Conservation (phyloP, 2,888 invertebrate genomes). For the Trypoxylon attenuatum region DNA sequence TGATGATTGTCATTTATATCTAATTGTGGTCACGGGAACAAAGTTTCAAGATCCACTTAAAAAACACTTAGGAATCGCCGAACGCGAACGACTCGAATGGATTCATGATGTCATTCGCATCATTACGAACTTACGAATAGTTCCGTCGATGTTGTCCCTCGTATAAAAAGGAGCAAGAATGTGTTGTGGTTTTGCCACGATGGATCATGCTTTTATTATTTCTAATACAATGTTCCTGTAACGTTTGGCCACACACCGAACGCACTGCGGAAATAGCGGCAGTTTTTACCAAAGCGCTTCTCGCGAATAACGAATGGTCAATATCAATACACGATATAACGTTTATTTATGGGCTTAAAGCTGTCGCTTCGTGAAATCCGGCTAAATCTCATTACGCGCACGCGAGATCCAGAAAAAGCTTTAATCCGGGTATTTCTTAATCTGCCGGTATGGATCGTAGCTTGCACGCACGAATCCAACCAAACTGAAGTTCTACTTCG, state of each 20-base stretch:
- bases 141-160: slow-evolving; percentile 8
- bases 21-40: slow-evolving; percentile 6
- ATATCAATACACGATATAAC: background rate
- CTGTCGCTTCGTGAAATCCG: background rate
- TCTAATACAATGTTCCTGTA: too few relatives aligned
- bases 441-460: background rate
- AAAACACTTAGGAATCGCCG: slow-evolving; percentile 17
- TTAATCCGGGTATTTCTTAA: background rate
- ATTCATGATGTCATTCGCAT: slow-evolving; percentile 21
- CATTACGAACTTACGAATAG: background rate
- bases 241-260: too few relatives aligned
- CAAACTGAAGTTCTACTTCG: too few relatives aligned
- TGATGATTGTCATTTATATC: slow-evolving; percentile 16
- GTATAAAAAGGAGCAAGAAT: too few relatives aligned
- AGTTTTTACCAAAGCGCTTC: too few relatives aligned
- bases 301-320: slow-evolving; percentile 4
- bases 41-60: slow-evolving; percentile 26
- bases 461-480: too few relatives aligned
- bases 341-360: background rate
- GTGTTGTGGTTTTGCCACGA: too few relatives aligned
- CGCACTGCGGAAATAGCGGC: too few relatives aligned
- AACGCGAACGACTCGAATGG: slow-evolving; percentile 1
- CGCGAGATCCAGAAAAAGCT: background rate
- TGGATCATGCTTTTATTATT: too few relatives aligned
- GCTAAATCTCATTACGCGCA: background rate